Base-by-base conservation (phyloP, 2,888 invertebrate species). In the Ormyrus thymus region DNA sequence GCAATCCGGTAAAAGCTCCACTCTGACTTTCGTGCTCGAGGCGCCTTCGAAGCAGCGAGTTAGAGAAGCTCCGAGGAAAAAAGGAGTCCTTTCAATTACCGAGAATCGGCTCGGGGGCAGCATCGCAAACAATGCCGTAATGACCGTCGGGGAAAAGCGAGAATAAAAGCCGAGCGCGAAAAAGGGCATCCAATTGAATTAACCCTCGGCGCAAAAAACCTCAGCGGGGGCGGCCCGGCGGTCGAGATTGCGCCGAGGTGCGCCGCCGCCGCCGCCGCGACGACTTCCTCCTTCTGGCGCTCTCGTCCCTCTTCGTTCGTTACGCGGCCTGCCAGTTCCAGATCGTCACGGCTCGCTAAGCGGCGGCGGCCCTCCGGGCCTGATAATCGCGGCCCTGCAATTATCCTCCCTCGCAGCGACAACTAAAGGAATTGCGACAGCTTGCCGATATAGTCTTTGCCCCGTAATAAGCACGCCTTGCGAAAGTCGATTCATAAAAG, bases 231-330 rank as follows among this genome's bases (percentile, higher is more conserved):
- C 46, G 46, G 69, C 7, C 15, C 15, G 9, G 45, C 51, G 50
- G 66, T 45, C 50, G 59, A 45, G 65, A 74, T 66, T 66, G 4
- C 64, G n/a, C 66, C 74, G 45, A 59, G 51, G 65, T 62, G 73
- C 29, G 29, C 73, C n/a, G 56, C 55, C 15, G n/a, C 66, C 9
- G 53, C 68, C 0, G 8, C 46, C 6, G 10, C 10, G 43, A 7
- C 75, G 68, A 66, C 74, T 75, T 68, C 75, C 75, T 75, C 68
- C 10, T 43, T 55, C 48, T 48, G 11, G 7, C 48, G 11, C n/a
- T 53, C 53, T 53, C 53, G 66, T 48, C 1, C 56, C 11, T 7
- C 3, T 2, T 1, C 15, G 13, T n/a, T 53, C 55, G 64, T 72
- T 64, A 62, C 56, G 29, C 61, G 53, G 71, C 29, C 29, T 29